phyloP scores from a whole-genome alignment of 2,113 vertebrate genomes.

The Lamprotornis superbus region DNA sequence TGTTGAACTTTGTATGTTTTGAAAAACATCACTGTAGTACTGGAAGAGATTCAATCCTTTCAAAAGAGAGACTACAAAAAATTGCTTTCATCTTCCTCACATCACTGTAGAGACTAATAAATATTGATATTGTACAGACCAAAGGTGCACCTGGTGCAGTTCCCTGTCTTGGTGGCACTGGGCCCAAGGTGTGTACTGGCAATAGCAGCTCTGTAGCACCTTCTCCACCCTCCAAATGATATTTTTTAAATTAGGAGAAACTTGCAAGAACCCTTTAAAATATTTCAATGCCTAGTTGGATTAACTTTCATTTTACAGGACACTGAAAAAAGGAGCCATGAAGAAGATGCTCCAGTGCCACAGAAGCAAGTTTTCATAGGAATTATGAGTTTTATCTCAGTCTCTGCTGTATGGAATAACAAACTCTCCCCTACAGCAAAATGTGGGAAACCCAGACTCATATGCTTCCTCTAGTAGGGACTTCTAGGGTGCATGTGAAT shows the following conservation, averaged over 20 bases:
- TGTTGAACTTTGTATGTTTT: neutral
- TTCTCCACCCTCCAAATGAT: neutral
- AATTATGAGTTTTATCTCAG: neutral
- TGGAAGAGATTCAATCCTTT: neutral
- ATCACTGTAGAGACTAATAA: neutral
- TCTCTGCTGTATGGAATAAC: neutral
- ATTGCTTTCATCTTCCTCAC: neutral
- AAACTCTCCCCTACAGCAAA: neutral
- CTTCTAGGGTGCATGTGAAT: neutral
- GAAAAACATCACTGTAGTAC: neutral
- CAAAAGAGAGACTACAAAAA: neutral
- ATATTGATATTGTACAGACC: neutral
- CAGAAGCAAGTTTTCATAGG: neutral
- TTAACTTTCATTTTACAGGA: neutral
- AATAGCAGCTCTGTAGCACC: neutral
- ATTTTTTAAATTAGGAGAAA: neutral
- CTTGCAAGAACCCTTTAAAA: neutral
- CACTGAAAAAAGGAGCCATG: neutral
- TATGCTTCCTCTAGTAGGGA: neutral
- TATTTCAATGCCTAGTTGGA: neutral
- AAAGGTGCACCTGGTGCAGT: neutral
- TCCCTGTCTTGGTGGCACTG: fast-evolving
- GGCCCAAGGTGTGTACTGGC: neutral
- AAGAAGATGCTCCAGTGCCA: neutral
- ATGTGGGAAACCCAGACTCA: neutral